These are phyloP conservation scores for Apodemus agrarius DNA, from an alignment of 2,797 vertebrate genomes.

Conservation along the genomic window DNA sequence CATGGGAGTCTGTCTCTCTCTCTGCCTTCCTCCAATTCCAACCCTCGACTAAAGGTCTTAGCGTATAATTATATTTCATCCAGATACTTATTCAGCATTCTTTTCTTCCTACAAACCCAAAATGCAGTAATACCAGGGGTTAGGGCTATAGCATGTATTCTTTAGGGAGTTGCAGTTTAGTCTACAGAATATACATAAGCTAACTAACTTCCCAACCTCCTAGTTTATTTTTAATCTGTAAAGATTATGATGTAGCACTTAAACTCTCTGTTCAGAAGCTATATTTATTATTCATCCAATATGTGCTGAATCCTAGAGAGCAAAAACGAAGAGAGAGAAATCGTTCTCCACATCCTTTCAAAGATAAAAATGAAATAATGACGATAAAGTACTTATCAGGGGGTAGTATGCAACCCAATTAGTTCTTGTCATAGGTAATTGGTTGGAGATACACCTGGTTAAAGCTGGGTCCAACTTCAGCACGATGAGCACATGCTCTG, in stretches of 20 bases:
- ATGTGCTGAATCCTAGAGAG: background rate
- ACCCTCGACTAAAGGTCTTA: background rate
- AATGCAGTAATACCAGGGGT: background rate
- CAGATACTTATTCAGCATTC: conserved; percentile 6
- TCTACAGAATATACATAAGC: background rate
- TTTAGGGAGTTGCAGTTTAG: background rate
- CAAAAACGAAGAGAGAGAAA: background rate
- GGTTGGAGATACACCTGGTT: conserved; percentile 49
- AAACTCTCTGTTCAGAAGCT: background rate
- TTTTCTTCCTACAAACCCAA: background rate
- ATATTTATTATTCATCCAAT: background rate
- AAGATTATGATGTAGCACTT: background rate
- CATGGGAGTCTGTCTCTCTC: background rate
- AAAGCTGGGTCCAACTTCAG: background rate
- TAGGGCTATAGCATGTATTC: background rate
- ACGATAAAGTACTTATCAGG: conserved; percentile 29
- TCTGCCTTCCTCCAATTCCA: background rate
- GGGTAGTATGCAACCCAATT: conserved; percentile 8
- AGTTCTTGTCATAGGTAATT: conserved; percentile 43
- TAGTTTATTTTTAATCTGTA: background rate
- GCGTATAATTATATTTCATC: background rate
- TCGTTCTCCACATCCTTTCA: background rate
- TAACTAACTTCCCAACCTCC: background rate
- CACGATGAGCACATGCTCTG: background rate
- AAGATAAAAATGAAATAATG: background rate